These are phyloP conservation scores for Lepisosteus osseus DNA, from an alignment of 2,113 vertebrate species.

Conservation along the genomic window DNA sequence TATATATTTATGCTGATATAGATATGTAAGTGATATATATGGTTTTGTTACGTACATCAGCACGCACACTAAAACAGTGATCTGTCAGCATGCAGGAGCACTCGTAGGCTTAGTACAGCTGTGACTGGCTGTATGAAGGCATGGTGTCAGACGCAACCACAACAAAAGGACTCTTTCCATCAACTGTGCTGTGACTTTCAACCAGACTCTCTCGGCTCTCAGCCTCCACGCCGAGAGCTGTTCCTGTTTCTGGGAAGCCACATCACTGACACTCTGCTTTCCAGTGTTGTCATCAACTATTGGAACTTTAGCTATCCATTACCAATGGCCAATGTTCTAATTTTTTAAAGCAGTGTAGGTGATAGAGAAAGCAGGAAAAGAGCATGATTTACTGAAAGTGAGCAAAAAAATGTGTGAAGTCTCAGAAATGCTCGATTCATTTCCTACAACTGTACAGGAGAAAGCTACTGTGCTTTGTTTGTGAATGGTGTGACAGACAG, in stretches of 20 bases:
- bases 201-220: neutral
- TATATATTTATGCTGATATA: no score
- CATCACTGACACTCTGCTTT: neutral
- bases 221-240: slow-evolving; percentile 1
- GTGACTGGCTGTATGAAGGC: neutral
- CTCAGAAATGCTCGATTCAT: no score
- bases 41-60: no score
- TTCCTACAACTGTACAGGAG: no score
- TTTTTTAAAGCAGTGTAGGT: neutral
- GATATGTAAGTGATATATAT: no score
- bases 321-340: neutral
- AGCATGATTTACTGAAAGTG: neutral
- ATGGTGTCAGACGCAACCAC: slow-evolving; percentile 17
- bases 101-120: neutral
- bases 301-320: slow-evolving; percentile 3
- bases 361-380: neutral
- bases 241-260: slow-evolving; percentile 13
- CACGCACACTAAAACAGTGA: no score
- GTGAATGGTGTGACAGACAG: no score
- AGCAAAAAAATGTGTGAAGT: neutral
- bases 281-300: slow-evolving; percentile 5
- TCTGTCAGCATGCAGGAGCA: neutral
- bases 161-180: slow-evolving; percentile 20
- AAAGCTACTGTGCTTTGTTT: no score
- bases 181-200: neutral